These are phyloP conservation scores for Drosophila anomalata DNA, from an alignment of 2,888 invertebrate genomes.

Conservation along the genomic window DNA sequence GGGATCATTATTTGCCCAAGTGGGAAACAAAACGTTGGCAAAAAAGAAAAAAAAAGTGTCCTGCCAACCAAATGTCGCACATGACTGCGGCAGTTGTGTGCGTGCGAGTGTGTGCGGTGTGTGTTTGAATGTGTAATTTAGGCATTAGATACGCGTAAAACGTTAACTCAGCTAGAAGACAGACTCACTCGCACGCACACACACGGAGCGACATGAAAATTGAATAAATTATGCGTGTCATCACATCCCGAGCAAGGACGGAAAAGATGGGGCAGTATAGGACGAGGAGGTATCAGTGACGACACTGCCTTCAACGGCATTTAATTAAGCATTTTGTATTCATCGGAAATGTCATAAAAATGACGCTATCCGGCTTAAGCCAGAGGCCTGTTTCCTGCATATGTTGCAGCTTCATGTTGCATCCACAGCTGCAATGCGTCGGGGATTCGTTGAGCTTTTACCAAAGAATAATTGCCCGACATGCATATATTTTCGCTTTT, in stretches of 20 bases:
- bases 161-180: slow-evolving; percentile 58
- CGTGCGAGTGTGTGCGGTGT: slow-evolving; percentile 24
- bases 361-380: slow-evolving; percentile 42
- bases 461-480: slow-evolving; percentile 21
- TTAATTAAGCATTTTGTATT: slow-evolving; percentile 83
- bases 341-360: slow-evolving; percentile 80
- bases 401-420: slow-evolving; percentile 45
- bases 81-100: slow-evolving; percentile 68
- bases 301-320: slow-evolving; percentile 61
- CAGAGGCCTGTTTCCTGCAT: slow-evolving; percentile 22
- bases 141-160: slow-evolving; percentile 76
- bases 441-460: slow-evolving; percentile 5
- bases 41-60: slow-evolving; percentile 52
- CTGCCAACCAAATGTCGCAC: slow-evolving; percentile 66
- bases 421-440: slow-evolving; percentile 26
- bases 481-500: slow-evolving; percentile 2
- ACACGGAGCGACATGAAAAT: slow-evolving; percentile 61
- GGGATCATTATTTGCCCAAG: slow-evolving; percentile 81
- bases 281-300: slow-evolving; percentile 12
- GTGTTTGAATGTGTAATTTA: slow-evolving; percentile 77
- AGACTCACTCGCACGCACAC: slow-evolving; percentile 23
- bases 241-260: slow-evolving; percentile 68
- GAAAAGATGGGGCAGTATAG: neutral
- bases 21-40: slow-evolving; percentile 77
- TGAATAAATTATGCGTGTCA: slow-evolving; percentile 81